Base-by-base conservation (phyloP, 1,140 invertebrate genomes). In the Drosophila mauritiana region DNA sequence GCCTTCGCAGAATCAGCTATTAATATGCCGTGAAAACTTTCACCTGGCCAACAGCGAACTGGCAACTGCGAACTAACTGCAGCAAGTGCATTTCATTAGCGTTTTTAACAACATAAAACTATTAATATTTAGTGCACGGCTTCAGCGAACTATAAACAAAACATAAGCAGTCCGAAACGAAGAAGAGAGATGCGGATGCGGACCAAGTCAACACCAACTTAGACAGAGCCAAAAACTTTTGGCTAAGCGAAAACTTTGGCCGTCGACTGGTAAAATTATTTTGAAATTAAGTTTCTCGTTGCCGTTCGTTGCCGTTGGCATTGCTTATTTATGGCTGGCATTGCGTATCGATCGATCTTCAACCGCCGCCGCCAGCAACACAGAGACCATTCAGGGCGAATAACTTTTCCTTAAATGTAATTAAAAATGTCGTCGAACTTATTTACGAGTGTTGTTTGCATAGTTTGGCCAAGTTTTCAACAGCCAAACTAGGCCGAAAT, bases 381-480 rank as follows among this genome's bases (percentile, higher is more conserved):
- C 45, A 76, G 57, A 31, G 25, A 22, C 39, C 43, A 56, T 37
- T 42, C 42, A 54, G 40, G 37, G 49, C 22, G 25, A 55, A 17
- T 45, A 89, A 88, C 84, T 89, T 89, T 67, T 80, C 72, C 55
- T 80, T 69, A 88, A 89, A 83, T 86, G 83, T 83, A 88, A 88
- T 88, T 89, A 88, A 89, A 88, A 88, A 89, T 88, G 84, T 89
- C 83, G 84, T 83, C 72, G 83, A 88, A 88, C 83, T 88, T 88
- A 88, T 88, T 88, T 88, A 88, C 83, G 82, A 89, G 75, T 77
- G 56, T 88, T 89, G 67, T 80, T 76, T 73, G 72, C 67, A 83
- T 80, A 80, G 75, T 88, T 86, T 20, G 34, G 62, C 58, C 70
- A 86, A 85, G 61, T 82, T 78, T 73, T 43, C 61, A 58, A 59